These are phyloP conservation scores for Solenodon paradoxus DNA, from an alignment of 2,113 vertebrate species.

Conservation along the genomic window DNA sequence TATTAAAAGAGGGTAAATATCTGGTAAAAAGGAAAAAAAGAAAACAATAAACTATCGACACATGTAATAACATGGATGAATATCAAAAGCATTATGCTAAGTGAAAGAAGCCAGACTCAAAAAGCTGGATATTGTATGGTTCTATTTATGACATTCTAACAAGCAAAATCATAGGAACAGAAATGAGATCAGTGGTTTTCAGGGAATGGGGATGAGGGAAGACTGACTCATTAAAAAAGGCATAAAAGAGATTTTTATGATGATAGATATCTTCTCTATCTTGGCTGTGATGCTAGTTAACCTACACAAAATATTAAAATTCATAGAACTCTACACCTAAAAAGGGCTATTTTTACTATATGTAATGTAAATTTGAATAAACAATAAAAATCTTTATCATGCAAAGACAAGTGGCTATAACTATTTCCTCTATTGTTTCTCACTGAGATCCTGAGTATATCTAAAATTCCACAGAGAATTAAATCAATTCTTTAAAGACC, in stretches of 20 bases:
- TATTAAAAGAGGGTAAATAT: neutral
- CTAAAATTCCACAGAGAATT: constrained; percentile 3
- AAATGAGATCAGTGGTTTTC: neutral
- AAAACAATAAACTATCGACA: neutral
- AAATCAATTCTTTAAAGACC: neutral
- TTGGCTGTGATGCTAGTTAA: neutral
- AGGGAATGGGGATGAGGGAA: neutral
- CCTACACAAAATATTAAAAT: neutral
- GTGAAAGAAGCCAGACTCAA: neutral
- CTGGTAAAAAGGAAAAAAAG: neutral
- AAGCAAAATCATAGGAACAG: neutral
- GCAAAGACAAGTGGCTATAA: neutral
- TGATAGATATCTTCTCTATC: neutral
- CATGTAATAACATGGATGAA: neutral
- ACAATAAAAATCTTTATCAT: neutral
- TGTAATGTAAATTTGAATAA: neutral
- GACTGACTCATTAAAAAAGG: neutral
- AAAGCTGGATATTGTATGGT: too few relatives aligned
- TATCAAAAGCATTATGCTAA: neutral
- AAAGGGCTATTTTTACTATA: neutral
- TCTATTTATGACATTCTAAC: too few relatives aligned
- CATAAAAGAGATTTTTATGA: neutral
- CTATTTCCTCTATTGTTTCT: neutral
- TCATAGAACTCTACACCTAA: neutral
- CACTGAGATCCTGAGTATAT: neutral